Evolutionary conservation across 2,113 vertebrate genomes (phyloP).

Genomic region (Cranoglanis bouderius): DNA sequence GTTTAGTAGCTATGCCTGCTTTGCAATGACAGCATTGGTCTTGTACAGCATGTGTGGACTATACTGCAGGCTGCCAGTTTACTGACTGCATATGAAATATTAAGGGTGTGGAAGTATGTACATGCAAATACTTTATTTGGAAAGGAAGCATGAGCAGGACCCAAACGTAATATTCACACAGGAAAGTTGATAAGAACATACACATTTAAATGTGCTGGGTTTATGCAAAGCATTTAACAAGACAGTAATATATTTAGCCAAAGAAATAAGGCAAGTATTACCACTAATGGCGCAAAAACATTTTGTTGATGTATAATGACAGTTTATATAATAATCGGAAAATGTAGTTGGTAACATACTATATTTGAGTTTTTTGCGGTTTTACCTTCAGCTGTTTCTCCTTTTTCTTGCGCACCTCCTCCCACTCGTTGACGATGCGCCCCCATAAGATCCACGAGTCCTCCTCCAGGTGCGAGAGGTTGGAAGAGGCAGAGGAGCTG

Average conservation of each 20-base stretch:
- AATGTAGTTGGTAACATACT: background rate
- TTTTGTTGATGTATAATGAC: background rate
- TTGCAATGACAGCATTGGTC: background rate
- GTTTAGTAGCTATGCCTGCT: background rate
- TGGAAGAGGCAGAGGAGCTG: slow-evolving; percentile 97
- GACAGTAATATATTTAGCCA: background rate
- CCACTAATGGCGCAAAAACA: background rate
- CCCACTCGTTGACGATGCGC: slow-evolving; percentile 97
- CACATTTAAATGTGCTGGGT: background rate
- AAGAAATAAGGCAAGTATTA: background rate
- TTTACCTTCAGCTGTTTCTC: slow-evolving; percentile 96
- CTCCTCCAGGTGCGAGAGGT: slow-evolving; percentile 97
- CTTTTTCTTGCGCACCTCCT: slow-evolving; percentile 95
- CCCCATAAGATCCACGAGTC: slow-evolving; percentile 98
- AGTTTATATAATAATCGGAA: no score
- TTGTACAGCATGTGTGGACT: background rate
- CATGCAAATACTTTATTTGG: background rate
- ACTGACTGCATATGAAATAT: background rate
- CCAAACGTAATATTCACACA: background rate
- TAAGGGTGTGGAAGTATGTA: background rate
- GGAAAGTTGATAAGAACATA: background rate
- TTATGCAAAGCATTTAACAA: background rate
- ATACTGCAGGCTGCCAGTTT: background rate
- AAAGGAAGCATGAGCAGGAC: background rate
- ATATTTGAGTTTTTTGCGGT: background rate